Conservation (phyloP, 2,797 vertebrate species). For the Poeciliopsis presidionis region DNA sequence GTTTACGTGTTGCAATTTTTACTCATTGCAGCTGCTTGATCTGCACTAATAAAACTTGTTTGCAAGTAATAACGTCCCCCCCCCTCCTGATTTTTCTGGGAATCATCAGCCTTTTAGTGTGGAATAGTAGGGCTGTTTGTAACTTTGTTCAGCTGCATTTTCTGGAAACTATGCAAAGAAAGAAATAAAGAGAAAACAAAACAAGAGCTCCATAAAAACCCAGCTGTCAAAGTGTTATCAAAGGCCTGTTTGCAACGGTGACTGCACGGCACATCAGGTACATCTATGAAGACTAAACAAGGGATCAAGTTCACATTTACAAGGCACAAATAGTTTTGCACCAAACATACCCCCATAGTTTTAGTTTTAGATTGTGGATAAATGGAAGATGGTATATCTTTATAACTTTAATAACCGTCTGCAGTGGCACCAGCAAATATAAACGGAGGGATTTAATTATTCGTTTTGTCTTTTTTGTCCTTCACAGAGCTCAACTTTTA, state of each 20-base stretch:
- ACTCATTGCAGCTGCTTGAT: neutral
- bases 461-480: neutral
- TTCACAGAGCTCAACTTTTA: too few species aligned
- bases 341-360: neutral
- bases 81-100: conserved; percentile 33
- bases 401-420: neutral
- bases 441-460: neutral
- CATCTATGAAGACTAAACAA: neutral
- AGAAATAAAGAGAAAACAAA: neutral
- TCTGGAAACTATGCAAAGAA: neutral
- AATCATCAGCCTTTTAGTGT: conserved; percentile 23
- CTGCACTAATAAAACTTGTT: conserved; percentile 14
- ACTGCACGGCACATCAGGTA: neutral
- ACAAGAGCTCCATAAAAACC: conserved; percentile 37
- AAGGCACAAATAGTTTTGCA: neutral
- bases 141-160: conserved; percentile 70
- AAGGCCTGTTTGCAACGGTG: conserved; percentile 67
- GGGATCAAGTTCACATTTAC: neutral
- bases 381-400: conserved; percentile 17
- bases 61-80: conserved; percentile 37
- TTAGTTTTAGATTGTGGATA: conserved; percentile 52
- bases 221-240: conserved; percentile 68
- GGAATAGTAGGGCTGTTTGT: conserved; percentile 54
- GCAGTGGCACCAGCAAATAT: neutral
- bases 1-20: neutral